Conservation (phyloP, 1,140 invertebrate genomes). For the Euglossa dilemma region DNA sequence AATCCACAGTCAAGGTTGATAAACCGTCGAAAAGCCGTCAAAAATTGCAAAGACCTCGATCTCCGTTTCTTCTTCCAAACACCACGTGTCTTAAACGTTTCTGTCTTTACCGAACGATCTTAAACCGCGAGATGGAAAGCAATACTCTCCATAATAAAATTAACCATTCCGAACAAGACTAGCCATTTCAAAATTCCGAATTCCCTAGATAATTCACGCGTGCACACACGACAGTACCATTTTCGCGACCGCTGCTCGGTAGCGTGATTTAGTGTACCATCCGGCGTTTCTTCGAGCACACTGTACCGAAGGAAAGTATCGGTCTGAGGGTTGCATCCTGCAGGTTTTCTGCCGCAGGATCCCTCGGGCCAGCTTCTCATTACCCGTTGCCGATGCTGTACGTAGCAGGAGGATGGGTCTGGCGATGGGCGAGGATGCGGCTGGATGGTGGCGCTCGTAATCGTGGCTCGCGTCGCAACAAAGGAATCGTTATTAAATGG, state of each 20-base stretch:
- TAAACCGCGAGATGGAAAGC: no score
- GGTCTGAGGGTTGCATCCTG: conserved; percentile 17
- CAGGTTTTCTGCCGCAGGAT: conserved; percentile 37
- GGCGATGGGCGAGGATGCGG: neutral
- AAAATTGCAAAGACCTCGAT: no score
- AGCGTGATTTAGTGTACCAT: conserved; percentile 15
- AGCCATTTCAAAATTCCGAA: neutral
- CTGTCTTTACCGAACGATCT: no score
- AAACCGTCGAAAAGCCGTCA: no score
- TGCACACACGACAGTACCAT: conserved; percentile 6
- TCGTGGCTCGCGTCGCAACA: conserved; percentile 59
- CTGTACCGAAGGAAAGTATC: neutral
- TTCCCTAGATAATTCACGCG: neutral
- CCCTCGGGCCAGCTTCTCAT: conserved; percentile 60
- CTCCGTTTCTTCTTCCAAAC: no score
- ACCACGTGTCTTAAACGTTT: no score
- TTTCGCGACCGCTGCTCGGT: conserved; percentile 3
- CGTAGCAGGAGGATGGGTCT: conserved; percentile 30
- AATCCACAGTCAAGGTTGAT: no score
- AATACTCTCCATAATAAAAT: no score
- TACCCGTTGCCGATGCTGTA: conserved; percentile 51
- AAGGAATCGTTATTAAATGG: conserved; percentile 70
- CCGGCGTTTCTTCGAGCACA: neutral
- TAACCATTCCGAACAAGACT: no score
- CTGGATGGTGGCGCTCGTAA: conserved; percentile 39